These are phyloP conservation scores for Creontiades dilutus DNA, from an alignment of 2,888 invertebrate species.

Conservation along the genomic window DNA sequence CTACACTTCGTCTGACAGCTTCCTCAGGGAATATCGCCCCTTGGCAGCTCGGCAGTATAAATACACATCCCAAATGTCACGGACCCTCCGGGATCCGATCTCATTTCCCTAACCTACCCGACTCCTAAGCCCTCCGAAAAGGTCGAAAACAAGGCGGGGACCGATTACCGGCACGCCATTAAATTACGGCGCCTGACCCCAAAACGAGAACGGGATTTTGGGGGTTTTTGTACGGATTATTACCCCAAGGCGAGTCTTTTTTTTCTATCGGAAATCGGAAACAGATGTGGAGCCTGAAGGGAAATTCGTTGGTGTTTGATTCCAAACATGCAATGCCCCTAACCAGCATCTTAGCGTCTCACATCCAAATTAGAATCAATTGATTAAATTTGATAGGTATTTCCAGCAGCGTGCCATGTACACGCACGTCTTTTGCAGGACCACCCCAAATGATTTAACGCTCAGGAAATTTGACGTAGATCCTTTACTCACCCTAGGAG, in stretches of 20 bases:
- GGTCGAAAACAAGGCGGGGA: conserved; percentile 55
- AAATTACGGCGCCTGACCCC: conserved; percentile 14
- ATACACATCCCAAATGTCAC: conserved; percentile 38
- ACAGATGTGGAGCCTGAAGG: background rate
- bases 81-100: background rate
- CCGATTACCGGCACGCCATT: conserved; percentile 51
- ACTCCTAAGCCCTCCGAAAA: conserved; percentile 24
- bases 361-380: background rate
- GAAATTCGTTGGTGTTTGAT: background rate
- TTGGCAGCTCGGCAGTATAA: background rate
- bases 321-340: background rate
- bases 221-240: background rate
- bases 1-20: conserved; percentile 24
- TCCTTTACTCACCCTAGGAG: too few species aligned
- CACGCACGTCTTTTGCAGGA: too few species aligned
- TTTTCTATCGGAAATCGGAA: background rate
- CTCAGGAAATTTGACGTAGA: too few species aligned
- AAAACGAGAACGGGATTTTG: conserved; percentile 12
- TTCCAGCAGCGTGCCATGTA: too few species aligned
- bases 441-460: too few species aligned
- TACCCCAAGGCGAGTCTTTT: background rate
- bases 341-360: background rate
- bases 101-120: conserved; percentile 29
- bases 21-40: conserved; percentile 8
- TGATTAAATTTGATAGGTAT: too few species aligned